Percentiles rank a stretch among this genome's conserved stretches.
phyloP scores from a whole-genome alignment of 2,113 vertebrate genomes.

The Fregetta grallaria region DNA sequence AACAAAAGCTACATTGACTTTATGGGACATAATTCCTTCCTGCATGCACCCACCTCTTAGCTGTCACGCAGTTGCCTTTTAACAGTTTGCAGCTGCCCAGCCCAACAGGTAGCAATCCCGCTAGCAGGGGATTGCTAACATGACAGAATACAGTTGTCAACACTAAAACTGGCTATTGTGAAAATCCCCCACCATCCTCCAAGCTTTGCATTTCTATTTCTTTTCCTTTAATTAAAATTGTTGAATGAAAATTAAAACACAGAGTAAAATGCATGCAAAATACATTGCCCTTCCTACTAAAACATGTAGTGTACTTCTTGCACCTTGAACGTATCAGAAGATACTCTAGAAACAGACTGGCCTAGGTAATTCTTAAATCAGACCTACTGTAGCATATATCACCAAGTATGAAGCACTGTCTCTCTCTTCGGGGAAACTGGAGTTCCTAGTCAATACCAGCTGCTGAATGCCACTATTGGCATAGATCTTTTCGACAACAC shows the following conservation, averaged over 20 bases:
- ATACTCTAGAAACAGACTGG: neutral
- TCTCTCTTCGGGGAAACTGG: neutral
- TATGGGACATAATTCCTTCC: neutral
- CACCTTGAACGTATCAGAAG: neutral
- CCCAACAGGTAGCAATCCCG: neutral
- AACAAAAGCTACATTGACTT: neutral
- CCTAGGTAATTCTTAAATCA: neutral
- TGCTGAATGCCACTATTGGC: neutral
- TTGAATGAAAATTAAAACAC: neutral
- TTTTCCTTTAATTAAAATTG: neutral
- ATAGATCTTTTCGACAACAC: neutral
- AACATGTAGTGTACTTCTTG: neutral
- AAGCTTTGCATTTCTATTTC: neutral
- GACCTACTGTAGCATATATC: neutral
- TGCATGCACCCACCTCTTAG: neutral
- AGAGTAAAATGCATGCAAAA: neutral
- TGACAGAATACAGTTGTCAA: neutral
- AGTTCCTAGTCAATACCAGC: neutral
- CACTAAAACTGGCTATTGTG: neutral
- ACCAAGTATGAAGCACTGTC: neutral
- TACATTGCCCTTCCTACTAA: neutral
- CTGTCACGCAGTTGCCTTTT: neutral
- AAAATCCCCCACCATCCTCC: neutral
- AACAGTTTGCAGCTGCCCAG: neutral
- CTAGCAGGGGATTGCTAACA: neutral